Base-by-base conservation (phyloP, 1,140 invertebrate genomes). In the Hesperophylax magnus region DNA sequence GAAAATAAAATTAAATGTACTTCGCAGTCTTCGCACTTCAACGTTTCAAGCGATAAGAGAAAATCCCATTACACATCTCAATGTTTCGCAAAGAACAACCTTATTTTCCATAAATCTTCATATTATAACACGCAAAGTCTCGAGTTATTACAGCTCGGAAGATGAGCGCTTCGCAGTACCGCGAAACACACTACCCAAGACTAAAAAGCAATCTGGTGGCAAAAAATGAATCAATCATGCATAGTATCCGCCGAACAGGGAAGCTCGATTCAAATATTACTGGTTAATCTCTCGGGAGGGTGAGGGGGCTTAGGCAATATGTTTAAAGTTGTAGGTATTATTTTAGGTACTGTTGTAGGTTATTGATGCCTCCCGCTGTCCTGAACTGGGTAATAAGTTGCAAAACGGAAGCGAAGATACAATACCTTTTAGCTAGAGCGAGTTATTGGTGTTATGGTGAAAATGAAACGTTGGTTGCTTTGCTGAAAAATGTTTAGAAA, bases 151-250 rank as follows among this genome's bases (percentile, higher is more conserved):
- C 69, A 17, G 17, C 69, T 47, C 20, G 18, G 34, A 39, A 39
- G 34, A 39, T 4, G 34, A 39, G 18, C 6, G 20, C 52, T 20
- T 20, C 24, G 22, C 52, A 8, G 17, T 34, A 71, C 47, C 47
- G 47, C 52, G 71, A 74, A 74, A 74, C 53, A 56, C 2, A n/a
- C n/a, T n/a, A n/a, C 71, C 15, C 17, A 54, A 52, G 71, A 74
- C 71, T 53, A 56, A 74, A 74, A 74, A 74, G 71, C 52, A 74
- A 74, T 74, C 71, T 74, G 71, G 71, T 53, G 71, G 71, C 15
- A 74, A 74, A 75, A 75, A 75, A 75, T 15, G 71, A 22, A 56
- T 75, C 71, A 75, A 75, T 75, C 71, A 75, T 75, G 71, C 53
- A 58, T 58, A 75, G 52, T 27, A 56, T 74, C 71, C 47, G 71